Evolutionary conservation across 2,888 invertebrate species (phyloP).

Genomic region (Ephialtes manifestator): DNA sequence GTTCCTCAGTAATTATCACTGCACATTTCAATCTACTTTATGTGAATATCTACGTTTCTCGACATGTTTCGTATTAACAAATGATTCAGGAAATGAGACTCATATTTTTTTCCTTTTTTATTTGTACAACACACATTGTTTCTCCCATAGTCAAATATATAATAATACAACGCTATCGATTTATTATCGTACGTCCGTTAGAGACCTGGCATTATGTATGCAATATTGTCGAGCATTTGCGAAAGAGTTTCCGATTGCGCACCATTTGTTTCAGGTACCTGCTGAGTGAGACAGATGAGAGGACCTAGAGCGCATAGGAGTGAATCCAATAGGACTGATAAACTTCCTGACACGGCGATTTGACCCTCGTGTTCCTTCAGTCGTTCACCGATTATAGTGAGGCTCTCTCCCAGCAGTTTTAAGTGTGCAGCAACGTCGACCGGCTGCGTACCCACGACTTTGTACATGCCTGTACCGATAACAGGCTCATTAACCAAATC

Average conservation of each 20-base stretch:
- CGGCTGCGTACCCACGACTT: constrained; percentile 92
- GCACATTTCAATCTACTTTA: constrained; percentile 13
- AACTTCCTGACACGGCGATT: constrained; percentile 97
- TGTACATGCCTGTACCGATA: constrained; percentile 87
- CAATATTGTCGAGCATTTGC: constrained; percentile 96
- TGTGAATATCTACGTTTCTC: constrained; percentile 72
- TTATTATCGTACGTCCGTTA: constrained; percentile 69
- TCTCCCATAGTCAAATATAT: constrained; percentile 6
- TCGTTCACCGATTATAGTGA: constrained; percentile 96
- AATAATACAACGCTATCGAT: constrained; percentile 8
- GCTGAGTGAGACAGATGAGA: constrained; percentile 94
- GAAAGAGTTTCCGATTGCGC: constrained; percentile 87
- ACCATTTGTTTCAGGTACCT: constrained; percentile 90
- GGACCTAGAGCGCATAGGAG: constrained; percentile 96
- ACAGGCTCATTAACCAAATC: constrained; percentile 83
- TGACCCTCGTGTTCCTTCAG: constrained; percentile 98
- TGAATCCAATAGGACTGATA: constrained; percentile 97
- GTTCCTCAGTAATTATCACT: constrained; percentile 89
- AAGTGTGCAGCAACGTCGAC: constrained; percentile 97
- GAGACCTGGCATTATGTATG: constrained; percentile 91
- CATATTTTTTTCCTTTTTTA: constrained; percentile 55
- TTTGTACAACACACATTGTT: constrained; percentile 51
- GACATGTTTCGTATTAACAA: constrained; percentile 59
- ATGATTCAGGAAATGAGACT: constrained; percentile 45
- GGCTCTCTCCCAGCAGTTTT: constrained; percentile 96